A percentile compares a stretch with the other conserved stretches of the same genome.
These are phyloP conservation scores for Agapetus fuscipes DNA, from an alignment of 2,888 invertebrate genomes.

Conservation along the genomic window DNA sequence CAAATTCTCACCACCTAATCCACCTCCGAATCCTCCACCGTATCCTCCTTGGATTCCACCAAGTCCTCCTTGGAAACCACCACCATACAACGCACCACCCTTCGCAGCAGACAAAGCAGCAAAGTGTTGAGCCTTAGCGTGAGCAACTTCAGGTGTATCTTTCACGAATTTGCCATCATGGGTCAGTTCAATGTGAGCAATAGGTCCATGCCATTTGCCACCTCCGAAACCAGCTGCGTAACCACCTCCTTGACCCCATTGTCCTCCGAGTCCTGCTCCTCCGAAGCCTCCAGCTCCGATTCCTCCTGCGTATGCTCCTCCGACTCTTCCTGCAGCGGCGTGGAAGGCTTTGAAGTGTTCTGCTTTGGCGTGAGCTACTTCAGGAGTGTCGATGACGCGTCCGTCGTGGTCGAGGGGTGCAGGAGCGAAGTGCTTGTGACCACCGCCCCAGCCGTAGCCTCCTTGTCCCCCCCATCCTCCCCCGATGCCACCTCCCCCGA, in stretches of 20 bases:
- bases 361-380: constrained; percentile 16
- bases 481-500: constrained; percentile 2
- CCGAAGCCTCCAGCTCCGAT: constrained; percentile 6
- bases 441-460: constrained; percentile 5
- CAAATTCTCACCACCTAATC: constrained; percentile 4
- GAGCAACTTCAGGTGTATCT: constrained; percentile 19
- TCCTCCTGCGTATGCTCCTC: constrained; percentile 4
- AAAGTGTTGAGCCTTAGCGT: constrained; percentile 17
- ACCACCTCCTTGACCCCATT: constrained; percentile 3
- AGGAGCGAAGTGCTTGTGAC: constrained; percentile 24
- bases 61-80: constrained; percentile 5
- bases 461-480: constrained; percentile 6
- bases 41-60: constrained; percentile 2
- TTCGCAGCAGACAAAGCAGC: constrained; percentile 15
- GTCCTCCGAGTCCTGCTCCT: constrained; percentile 5
- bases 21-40: constrained; percentile 1
- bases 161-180: constrained; percentile 18
- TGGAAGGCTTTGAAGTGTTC: constrained; percentile 12
- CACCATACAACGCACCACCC: constrained; percentile 4
- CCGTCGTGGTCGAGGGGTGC: constrained; percentile 15
- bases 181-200: constrained; percentile 18
- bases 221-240: constrained; percentile 7
- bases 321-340: constrained; percentile 9
- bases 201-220: constrained; percentile 17
- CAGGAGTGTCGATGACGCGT: constrained; percentile 13